Percentiles rank a stretch among this genome's conserved stretches.
These are phyloP conservation scores for Aphidius ervi DNA, from an alignment of 1,140 invertebrate genomes.

Conservation along the genomic window DNA sequence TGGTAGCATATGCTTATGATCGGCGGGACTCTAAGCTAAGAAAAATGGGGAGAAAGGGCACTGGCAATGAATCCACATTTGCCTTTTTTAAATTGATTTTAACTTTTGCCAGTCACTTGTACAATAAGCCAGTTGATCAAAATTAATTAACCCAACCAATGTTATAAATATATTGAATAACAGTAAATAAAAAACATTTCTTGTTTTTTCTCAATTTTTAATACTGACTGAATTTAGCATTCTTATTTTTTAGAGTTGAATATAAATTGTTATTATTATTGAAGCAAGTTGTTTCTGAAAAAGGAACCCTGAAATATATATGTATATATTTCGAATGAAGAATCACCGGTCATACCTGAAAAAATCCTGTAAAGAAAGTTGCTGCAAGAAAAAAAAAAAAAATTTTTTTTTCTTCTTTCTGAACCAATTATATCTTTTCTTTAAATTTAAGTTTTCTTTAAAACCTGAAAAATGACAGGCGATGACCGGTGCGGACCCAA, in stretches of 20 bases:
- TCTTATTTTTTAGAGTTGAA: constrained; percentile 18
- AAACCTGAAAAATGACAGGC: not conserved
- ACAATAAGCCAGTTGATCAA: too few species aligned
- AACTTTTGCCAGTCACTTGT: too few species aligned
- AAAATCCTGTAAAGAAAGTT: constrained; percentile 51
- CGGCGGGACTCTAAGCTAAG: constrained; percentile 55
- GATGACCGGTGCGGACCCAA: not conserved
- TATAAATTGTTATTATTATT: constrained; percentile 2
- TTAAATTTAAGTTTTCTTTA: not conserved
- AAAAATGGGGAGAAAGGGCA: constrained; percentile 53
- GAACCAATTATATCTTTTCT: not conserved
- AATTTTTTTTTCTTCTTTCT: constrained; percentile 30
- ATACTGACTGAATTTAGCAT: not conserved
- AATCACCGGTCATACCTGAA: constrained; percentile 41
- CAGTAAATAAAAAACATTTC: too few species aligned
- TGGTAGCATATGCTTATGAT: constrained; percentile 55
- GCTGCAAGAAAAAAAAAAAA: constrained; percentile 45
- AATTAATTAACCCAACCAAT: too few species aligned
- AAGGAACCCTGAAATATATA: constrained; percentile 40
- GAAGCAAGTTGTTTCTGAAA: constrained; percentile 20
- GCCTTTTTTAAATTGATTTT: constrained; percentile 22
- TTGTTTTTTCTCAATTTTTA: constrained; percentile 17
- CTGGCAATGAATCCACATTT: constrained; percentile 50
- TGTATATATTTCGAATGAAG: constrained; percentile 9
- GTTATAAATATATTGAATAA: too few species aligned